Evolutionary conservation across 2,797 vertebrate genomes (phyloP).

Genomic region (Poliocrania exsul): DNA sequence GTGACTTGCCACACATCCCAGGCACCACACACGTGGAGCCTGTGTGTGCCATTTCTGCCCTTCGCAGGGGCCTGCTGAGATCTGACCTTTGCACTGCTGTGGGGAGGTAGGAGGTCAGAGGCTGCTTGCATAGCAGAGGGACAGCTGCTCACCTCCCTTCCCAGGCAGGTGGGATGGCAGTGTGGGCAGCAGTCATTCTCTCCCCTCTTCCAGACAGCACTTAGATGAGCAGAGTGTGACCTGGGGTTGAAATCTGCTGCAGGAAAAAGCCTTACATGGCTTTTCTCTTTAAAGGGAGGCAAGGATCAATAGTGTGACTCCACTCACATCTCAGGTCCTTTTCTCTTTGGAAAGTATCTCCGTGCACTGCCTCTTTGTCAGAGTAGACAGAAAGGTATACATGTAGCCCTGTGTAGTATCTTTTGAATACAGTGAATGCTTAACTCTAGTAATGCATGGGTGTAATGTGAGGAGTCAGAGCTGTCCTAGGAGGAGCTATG

Average conservation of each 20-base stretch:
- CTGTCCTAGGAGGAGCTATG: not conserved
- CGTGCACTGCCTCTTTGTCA: fast-evolving
- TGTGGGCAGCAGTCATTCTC: not conserved
- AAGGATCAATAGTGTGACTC: not conserved
- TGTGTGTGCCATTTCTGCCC: not conserved
- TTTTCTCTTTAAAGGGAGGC: not conserved
- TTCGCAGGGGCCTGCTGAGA: not conserved
- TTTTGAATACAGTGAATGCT: not conserved
- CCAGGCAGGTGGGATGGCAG: constrained; percentile 8
- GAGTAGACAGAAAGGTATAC: not conserved
- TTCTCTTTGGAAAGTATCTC: not conserved
- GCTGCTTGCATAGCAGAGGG: not conserved
- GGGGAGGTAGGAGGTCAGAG: not conserved
- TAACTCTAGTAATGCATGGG: not conserved
- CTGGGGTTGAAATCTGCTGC: not conserved
- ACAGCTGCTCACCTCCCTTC: constrained; percentile 43
- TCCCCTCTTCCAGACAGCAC: not conserved
- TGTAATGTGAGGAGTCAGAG: not conserved
- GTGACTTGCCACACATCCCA: fast-evolving
- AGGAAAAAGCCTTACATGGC: not conserved
- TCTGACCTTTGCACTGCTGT: not conserved
- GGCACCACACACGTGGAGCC: not conserved
- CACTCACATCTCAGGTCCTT: not conserved
- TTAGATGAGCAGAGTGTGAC: not conserved
- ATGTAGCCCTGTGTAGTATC: not conserved